Percentiles rank a stretch among this genome's conserved stretches.
phyloP scores from a whole-genome alignment of 2,888 invertebrate genomes.

The Pecten maximus region DNA sequence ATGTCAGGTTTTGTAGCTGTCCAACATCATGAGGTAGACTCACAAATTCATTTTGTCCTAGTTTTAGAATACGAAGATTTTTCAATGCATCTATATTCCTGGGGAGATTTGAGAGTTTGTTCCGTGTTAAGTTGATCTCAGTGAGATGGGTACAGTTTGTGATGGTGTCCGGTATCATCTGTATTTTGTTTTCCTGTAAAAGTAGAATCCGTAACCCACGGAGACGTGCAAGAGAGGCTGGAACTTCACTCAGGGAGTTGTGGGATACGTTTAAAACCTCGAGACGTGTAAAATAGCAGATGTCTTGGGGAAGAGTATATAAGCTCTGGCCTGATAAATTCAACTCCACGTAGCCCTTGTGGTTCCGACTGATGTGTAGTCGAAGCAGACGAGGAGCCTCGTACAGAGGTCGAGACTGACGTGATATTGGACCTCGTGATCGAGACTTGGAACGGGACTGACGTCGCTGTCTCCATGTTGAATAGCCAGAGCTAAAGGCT shows the following conservation, averaged over 20 bases:
- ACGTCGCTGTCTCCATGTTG: background rate
- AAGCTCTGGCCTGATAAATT: slow-evolving; percentile 71
- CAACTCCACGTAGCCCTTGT: slow-evolving; percentile 71
- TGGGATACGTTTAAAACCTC: slow-evolving; percentile 75
- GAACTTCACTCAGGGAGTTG: slow-evolving; percentile 75
- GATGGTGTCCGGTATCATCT: slow-evolving; percentile 76
- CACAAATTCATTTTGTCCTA: slow-evolving; percentile 78
- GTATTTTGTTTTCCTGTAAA: slow-evolving; percentile 72
- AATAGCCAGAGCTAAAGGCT: background rate
- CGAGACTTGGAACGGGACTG: background rate
- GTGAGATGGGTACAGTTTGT: slow-evolving; percentile 76
- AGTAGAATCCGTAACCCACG: slow-evolving; percentile 73
- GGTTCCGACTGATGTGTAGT: slow-evolving; percentile 35
- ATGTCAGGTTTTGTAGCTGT: slow-evolving; percentile 69
- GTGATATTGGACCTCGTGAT: background rate
- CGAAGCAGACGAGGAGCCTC: background rate
- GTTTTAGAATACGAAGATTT: slow-evolving; percentile 64
- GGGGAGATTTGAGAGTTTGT: slow-evolving; percentile 72
- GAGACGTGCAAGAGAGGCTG: slow-evolving; percentile 72
- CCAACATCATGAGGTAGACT: slow-evolving; percentile 78
- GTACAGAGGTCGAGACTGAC: background rate
- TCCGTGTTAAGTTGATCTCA: slow-evolving; percentile 71
- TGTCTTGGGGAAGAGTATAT: slow-evolving; percentile 69
- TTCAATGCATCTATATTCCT: slow-evolving; percentile 63
- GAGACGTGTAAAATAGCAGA: slow-evolving; percentile 71